phyloP scores from a whole-genome alignment of 1,140 invertebrate species.

The Diabrotica undecimpunctata region DNA sequence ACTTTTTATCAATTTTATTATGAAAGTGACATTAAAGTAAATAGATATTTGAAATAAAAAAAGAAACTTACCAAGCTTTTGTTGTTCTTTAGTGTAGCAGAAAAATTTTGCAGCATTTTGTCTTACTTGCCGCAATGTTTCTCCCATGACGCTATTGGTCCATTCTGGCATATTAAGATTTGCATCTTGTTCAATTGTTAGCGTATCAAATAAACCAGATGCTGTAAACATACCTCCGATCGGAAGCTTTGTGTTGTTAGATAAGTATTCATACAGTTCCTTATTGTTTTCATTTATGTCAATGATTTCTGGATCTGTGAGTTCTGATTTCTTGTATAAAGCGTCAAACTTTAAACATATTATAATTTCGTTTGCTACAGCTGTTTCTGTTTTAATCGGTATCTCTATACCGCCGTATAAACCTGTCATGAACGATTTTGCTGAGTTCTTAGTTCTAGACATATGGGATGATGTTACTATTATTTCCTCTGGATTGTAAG shows the following conservation, averaged over 20 bases:
- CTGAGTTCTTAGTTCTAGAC: too few relatives aligned
- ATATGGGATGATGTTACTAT: too few relatives aligned
- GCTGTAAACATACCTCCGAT: not conserved
- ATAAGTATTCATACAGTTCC: not conserved
- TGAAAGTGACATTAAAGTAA: too few relatives aligned
- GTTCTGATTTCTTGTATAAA: not conserved
- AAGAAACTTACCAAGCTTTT: slow-evolving; percentile 5
- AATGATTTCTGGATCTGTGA: not conserved
- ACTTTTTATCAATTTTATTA: too few relatives aligned
- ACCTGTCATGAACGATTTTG: too few relatives aligned
- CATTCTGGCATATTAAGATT: too few relatives aligned
- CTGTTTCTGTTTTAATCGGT: too few relatives aligned
- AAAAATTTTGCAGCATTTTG: not conserved
- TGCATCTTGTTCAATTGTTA: not conserved
- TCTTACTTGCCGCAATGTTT: not conserved
- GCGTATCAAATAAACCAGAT: not conserved
- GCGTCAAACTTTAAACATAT: not conserved
- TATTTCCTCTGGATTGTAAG: too few relatives aligned
- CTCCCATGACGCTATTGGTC: not conserved
- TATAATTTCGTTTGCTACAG: too few relatives aligned
- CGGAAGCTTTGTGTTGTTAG: not conserved
- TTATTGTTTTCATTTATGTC: slow-evolving; percentile 2
- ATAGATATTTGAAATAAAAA: too few relatives aligned
- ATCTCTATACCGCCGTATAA: too few relatives aligned
- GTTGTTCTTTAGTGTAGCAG: slow-evolving; percentile 1